phyloP scores from a whole-genome alignment of 2,888 invertebrate genomes.

The Lasioglossum lativentre region DNA sequence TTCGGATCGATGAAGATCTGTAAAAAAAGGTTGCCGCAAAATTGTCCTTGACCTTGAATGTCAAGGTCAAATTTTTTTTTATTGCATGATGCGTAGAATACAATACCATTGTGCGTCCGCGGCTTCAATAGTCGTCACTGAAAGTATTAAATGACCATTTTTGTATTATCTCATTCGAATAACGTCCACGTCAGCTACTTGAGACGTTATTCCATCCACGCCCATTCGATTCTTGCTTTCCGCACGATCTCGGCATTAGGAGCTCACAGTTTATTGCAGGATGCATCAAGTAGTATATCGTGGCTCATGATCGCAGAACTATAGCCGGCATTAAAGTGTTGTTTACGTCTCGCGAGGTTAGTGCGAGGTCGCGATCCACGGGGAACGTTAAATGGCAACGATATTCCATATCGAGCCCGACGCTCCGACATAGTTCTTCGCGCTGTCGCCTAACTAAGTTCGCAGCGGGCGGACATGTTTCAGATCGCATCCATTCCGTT shows the following conservation, averaged over 20 bases:
- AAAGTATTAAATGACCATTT: too few relatives aligned
- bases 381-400: slow-evolving; percentile 18
- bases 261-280: background rate
- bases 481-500: slow-evolving; percentile 55
- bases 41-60: too few relatives aligned
- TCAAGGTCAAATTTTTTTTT: too few relatives aligned
- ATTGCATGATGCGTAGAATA: too few relatives aligned
- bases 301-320: background rate
- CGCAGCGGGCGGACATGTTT: slow-evolving; percentile 24
- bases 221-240: background rate
- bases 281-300: slow-evolving; percentile 1
- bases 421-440: slow-evolving; percentile 24
- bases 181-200: background rate
- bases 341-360: background rate
- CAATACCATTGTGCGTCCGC: too few relatives aligned
- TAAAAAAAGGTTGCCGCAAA: too few relatives aligned
- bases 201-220: background rate
- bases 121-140: too few relatives aligned
- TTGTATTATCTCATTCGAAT: background rate
- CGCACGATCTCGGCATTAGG: background rate
- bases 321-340: background rate
- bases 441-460: slow-evolving; percentile 16
- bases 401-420: slow-evolving; percentile 11
- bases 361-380: background rate
- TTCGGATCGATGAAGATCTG: too few relatives aligned